Conservation (phyloP, 2,113 vertebrate species). For the Chionis minor region DNA sequence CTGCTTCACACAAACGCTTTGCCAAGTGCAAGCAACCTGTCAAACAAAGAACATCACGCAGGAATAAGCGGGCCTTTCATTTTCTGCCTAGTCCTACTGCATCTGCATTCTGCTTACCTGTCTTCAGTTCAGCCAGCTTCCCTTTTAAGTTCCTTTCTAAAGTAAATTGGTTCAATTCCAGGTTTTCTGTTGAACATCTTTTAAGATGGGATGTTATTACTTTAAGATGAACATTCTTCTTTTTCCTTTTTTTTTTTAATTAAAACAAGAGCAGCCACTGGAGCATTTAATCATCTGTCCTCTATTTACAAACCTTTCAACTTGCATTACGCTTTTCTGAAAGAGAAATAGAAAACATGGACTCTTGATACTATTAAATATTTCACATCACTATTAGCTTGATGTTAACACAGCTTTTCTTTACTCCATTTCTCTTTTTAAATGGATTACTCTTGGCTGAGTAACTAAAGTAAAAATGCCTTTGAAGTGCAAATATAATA, state of each 20-base stretch:
- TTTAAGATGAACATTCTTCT: not conserved
- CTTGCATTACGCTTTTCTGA: not conserved
- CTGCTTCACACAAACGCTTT: not conserved
- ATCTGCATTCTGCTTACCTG: conserved; percentile 6
- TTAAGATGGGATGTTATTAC: not conserved
- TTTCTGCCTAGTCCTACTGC: not conserved
- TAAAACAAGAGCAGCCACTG: not conserved
- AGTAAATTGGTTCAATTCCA: conserved; percentile 15
- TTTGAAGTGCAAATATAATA: conserved; percentile 33
- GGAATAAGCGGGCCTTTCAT: not conserved
- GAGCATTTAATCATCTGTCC: not conserved
- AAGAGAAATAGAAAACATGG: not conserved
- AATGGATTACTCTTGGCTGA: not conserved
- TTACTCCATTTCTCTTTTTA: not conserved
- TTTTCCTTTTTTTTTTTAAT: not conserved
- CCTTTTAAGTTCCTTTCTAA: conserved; percentile 6
- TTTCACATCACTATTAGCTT: not conserved
- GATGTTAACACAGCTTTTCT: not conserved
- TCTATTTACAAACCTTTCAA: conserved; percentile 13
- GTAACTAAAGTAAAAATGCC: not conserved
- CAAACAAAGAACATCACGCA: not conserved
- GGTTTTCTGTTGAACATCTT: conserved; percentile 5
- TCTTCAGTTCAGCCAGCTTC: not conserved
- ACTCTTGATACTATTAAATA: not conserved
- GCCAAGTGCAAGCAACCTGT: conserved; percentile 7